Evolutionary conservation across 2,113 vertebrate genomes (phyloP).

Genomic region (Urocitellus parryii): DNA sequence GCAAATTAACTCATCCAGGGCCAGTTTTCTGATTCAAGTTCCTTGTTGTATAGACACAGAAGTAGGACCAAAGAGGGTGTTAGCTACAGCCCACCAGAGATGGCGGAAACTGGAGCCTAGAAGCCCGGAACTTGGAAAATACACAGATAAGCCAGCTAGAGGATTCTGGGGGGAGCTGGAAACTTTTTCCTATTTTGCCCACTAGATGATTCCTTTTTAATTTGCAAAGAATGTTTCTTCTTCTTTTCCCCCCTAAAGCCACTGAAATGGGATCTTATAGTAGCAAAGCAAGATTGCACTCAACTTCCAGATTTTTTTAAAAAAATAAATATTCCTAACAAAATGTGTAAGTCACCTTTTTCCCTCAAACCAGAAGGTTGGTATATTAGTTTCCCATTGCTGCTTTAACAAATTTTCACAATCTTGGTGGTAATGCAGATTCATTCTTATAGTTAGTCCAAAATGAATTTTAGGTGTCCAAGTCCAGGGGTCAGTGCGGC

Average conservation of each 20-base stretch:
- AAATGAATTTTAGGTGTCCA: background rate
- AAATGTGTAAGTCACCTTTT: constrained; percentile 52
- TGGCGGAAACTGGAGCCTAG: constrained; percentile 71
- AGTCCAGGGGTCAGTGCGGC: background rate
- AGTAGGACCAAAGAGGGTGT: constrained; percentile 44
- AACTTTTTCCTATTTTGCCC: background rate
- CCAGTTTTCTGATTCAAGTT: constrained; percentile 36
- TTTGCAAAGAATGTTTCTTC: background rate
- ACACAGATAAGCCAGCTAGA: constrained; percentile 3
- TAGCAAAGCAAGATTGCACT: background rate
- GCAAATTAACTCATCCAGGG: background rate
- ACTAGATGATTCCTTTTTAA: background rate
- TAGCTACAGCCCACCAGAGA: constrained; percentile 76
- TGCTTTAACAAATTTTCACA: background rate
- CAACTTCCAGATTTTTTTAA: background rate
- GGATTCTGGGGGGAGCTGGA: background rate
- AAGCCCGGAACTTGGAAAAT: background rate
- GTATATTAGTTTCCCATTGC: background rate
- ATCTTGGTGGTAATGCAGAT: background rate
- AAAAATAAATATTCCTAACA: constrained; percentile 71
- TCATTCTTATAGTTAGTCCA: background rate
- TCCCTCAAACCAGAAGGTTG: background rate
- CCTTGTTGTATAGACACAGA: constrained; percentile 41
- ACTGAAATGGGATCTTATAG: background rate
- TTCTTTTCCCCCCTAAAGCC: background rate